Evolutionary conservation across 2,888 invertebrate genomes (phyloP).

Genomic region (Drosophila basisetae): DNA sequence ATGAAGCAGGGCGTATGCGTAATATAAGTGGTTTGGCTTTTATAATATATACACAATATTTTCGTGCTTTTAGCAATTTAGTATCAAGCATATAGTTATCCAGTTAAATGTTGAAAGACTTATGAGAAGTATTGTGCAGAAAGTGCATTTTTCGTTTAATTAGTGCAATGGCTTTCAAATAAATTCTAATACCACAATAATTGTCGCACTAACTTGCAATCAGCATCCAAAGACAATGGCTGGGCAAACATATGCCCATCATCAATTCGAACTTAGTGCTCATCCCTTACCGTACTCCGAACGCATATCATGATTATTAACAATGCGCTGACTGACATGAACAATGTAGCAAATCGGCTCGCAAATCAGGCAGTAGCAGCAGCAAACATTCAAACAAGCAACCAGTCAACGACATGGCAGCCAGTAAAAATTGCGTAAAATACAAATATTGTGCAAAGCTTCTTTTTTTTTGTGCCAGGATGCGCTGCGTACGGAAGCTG

Average conservation of each 20-base stretch:
- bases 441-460: slow-evolving; percentile 77
- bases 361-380: slow-evolving; percentile 66
- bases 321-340: slow-evolving; percentile 75
- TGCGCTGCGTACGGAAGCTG: slow-evolving; percentile 54
- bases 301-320: slow-evolving; percentile 63
- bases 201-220: slow-evolving; percentile 74
- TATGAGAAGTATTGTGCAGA: not conserved
- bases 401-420: slow-evolving; percentile 52
- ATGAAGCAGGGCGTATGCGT: slow-evolving; percentile 37
- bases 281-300: slow-evolving; percentile 5
- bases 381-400: slow-evolving; percentile 34
- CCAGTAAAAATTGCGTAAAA: slow-evolving; percentile 81
- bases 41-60: not conserved
- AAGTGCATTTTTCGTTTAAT: slow-evolving; percentile 56
- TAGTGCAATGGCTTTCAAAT: slow-evolving; percentile 50
- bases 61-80: not conserved
- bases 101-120: not conserved
- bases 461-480: slow-evolving; percentile 64
- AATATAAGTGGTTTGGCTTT: slow-evolving; percentile 21
- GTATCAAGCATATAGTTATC: not conserved
- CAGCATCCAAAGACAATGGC: slow-evolving; percentile 58
- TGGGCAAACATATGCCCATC: slow-evolving; percentile 54
- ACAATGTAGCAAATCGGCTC: slow-evolving; percentile 78
- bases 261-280: slow-evolving; percentile 42
- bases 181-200: slow-evolving; percentile 73